Percentiles rank a stretch among this genome's conserved stretches.
Evolutionary conservation across 2,113 vertebrate species (phyloP).

Genomic region (Raja brachyura): DNA sequence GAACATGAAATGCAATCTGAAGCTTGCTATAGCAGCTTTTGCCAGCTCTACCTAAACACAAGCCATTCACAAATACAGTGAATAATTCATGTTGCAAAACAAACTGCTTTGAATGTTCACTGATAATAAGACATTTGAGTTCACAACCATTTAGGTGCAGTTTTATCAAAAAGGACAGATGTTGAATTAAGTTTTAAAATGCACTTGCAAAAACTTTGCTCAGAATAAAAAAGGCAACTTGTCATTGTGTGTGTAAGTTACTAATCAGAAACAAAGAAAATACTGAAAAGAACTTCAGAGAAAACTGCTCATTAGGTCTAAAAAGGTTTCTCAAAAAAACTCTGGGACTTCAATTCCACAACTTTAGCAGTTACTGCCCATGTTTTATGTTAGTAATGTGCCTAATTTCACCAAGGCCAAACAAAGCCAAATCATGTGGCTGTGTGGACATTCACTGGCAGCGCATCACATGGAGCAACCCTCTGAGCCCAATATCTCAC

Average conservation of each 20-base stretch:
- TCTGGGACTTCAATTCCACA: background rate
- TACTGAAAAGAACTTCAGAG: background rate
- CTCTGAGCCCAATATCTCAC: background rate
- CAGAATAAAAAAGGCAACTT: background rate
- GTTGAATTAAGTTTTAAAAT: background rate
- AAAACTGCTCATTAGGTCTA: background rate
- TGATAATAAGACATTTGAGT: conserved; percentile 4
- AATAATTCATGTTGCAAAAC: conserved; percentile 21
- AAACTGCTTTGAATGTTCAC: background rate
- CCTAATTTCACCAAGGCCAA: background rate
- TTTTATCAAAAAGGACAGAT: background rate
- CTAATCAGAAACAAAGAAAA: background rate
- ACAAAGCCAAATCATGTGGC: background rate
- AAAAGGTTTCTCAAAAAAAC: background rate
- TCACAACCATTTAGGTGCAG: background rate
- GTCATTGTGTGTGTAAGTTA: conserved; percentile 8
- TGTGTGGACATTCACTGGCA: too few relatives aligned
- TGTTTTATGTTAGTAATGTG: too few relatives aligned
- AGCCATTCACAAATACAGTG: background rate
- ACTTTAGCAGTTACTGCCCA: background rate
- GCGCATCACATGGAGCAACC: background rate
- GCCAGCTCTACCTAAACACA: background rate
- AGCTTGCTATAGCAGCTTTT: background rate
- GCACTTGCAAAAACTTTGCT: background rate
- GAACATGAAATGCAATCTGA: background rate